phyloP scores from a whole-genome alignment of 2,797 vertebrate species.

The Pelochelys cantorii region DNA sequence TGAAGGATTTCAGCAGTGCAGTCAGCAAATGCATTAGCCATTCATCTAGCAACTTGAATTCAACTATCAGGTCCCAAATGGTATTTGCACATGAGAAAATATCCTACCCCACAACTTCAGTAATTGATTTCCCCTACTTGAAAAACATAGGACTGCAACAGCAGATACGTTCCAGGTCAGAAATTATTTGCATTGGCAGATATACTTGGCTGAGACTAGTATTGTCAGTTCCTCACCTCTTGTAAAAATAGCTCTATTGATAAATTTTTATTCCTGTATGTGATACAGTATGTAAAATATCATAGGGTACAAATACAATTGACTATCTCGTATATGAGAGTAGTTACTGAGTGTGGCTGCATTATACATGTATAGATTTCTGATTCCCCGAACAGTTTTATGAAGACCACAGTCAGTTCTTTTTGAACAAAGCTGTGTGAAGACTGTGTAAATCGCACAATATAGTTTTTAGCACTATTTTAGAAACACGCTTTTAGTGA shows the following conservation, averaged over 20 bases:
- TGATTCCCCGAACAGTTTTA: neutral
- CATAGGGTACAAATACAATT: neutral
- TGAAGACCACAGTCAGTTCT: constrained; percentile 12
- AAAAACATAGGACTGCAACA: constrained; percentile 4
- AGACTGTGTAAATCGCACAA: constrained; percentile 6
- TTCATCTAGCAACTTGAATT: neutral
- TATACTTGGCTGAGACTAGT: neutral
- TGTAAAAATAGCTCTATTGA: neutral
- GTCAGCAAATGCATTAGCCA: neutral
- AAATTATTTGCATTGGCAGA: constrained; percentile 17
- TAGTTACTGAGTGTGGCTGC: constrained; percentile 24
- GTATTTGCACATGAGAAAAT: neutral
- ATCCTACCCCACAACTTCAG: neutral
- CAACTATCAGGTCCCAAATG: neutral
- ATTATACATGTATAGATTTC: constrained; percentile 11
- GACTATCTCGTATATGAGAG: neutral
- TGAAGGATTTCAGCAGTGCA: neutral
- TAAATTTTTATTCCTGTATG: neutral
- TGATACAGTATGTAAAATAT: neutral
- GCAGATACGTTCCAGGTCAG: neutral
- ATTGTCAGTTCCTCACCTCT: neutral
- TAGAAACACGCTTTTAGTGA: constrained; percentile 37
- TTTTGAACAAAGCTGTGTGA: constrained; percentile 47
- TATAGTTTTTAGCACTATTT: constrained; percentile 51
- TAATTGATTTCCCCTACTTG: neutral